Conservation (phyloP, 2,888 invertebrate species). For the Stratiomys singularior region DNA sequence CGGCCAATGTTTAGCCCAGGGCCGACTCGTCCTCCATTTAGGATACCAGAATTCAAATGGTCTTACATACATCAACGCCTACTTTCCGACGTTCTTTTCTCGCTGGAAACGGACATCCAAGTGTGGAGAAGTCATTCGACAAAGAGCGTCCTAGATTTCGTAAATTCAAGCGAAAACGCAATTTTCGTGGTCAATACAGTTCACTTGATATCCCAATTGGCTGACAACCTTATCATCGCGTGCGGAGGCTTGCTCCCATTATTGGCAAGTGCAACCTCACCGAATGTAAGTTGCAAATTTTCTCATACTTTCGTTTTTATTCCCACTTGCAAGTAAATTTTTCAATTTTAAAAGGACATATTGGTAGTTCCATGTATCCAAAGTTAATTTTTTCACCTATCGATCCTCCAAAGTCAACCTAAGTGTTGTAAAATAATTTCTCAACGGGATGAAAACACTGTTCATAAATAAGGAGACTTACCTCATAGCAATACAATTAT, state of each 20-base stretch:
- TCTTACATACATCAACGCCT: slow-evolving; percentile 97
- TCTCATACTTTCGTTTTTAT: no score
- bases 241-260: slow-evolving; percentile 96
- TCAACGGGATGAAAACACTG: no score
- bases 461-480: no score
- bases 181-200: slow-evolving; percentile 99
- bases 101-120: slow-evolving; percentile 97
- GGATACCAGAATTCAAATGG: slow-evolving; percentile 99
- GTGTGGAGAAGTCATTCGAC: slow-evolving; percentile 93
- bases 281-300: slow-evolving; percentile 82
- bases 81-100: slow-evolving; percentile 94
- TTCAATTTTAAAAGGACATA: no score
- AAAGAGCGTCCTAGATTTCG: slow-evolving; percentile 96
- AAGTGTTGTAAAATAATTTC: no score
- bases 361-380: no score
- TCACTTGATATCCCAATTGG: slow-evolving; percentile 97
- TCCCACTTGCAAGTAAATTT: no score
- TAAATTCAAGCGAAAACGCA: slow-evolving; percentile 97
- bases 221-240: slow-evolving; percentile 98
- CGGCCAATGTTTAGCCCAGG: slow-evolving; percentile 95
- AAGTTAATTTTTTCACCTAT: no score
- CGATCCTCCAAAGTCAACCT: no score
- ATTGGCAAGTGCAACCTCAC: slow-evolving; percentile 97
- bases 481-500: no score
- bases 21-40: slow-evolving; percentile 92